Evolutionary conservation across 2,888 invertebrate genomes (phyloP).

Genomic region (Tridacna gigas): DNA sequence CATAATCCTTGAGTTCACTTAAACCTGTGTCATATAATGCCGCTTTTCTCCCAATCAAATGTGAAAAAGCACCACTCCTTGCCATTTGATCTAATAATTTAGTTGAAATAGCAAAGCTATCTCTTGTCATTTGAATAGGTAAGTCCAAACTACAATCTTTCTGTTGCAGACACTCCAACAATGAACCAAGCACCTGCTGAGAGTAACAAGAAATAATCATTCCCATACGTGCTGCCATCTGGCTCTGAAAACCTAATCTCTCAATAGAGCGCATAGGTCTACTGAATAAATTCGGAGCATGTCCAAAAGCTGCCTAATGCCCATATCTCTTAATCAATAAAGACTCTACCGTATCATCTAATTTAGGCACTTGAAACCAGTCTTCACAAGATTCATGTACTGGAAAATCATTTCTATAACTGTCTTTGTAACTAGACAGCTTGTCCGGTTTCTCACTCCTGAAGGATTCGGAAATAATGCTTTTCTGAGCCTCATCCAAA

Average conservation of each 20-base stretch:
- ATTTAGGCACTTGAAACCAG: not conserved
- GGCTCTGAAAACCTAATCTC: constrained; percentile 4
- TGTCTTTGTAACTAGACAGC: not conserved
- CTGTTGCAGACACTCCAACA: constrained; percentile 13
- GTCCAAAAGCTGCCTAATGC: constrained; percentile 12
- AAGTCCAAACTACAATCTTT: constrained; percentile 5
- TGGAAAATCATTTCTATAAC: no score
- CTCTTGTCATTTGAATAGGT: constrained; percentile 5
- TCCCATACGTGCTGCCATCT: not conserved
- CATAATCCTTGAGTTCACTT: constrained; percentile 1
- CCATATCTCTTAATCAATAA: constrained; percentile 4
- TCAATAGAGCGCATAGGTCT: constrained; percentile 8
- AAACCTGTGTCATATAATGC: constrained; percentile 8
- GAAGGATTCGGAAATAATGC: not conserved
- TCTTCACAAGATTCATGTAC: not conserved
- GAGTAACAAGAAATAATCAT: not conserved
- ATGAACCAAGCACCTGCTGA: no score
- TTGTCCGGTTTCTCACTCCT: constrained; percentile 9
- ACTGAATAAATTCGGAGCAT: not conserved
- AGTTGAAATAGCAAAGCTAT: constrained; percentile 15
- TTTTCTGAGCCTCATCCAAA: constrained; percentile 18
- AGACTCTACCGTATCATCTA: no score
- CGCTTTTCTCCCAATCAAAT: constrained; percentile 1
- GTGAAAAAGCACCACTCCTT: not conserved
- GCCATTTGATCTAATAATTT: constrained; percentile 4